Evolutionary conservation across 2,888 invertebrate genomes (phyloP), one percentile per base, ranked within the genome.

Genomic region (Acanthopleura granulata): DNA sequence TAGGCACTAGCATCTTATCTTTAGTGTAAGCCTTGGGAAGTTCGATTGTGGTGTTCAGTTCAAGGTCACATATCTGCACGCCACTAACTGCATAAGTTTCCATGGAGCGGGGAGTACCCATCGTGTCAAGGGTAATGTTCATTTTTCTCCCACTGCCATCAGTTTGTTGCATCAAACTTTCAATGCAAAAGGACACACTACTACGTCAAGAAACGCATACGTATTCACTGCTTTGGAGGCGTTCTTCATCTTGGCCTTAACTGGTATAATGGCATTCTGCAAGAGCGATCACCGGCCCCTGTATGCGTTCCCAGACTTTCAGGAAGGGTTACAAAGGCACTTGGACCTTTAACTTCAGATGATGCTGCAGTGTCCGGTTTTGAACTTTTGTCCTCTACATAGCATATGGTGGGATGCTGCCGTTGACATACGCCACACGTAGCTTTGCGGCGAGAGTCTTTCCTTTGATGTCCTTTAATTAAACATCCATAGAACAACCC

Each of bases 21-120:
- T 76, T 74, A 15, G 76, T 75, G 70, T 73, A 79, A 4, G 74
- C 72, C 22, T 49, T 61, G 9, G 75, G 77, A 18, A 79, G 62
- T 15, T 76, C 49, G 6, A 79, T 25, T 74, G 4, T 0, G 62
- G 25, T 25, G 77, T 73, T 50, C 71, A 57, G 15, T 76, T 29
- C 49, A n/a, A n/a, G n/a, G n/a, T n/a, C n/a, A n/a, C n/a, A n/a
- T n/a, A n/a, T n/a, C n/a, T 76, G 74, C 16, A 77, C 27, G 15
- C 69, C 72, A n/a, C 27, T 73, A 9, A 79, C 16, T 4, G 70
- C 22, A 22, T 72, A 30, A 1, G 76, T 62, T 22, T 40, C 3
- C 72, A 75, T 49, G 15, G 71, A n/a, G n/a, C 71, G 50, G 15
- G 49, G 18, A 25, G 50, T 51, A 9, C 71, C 71, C 70, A 74